These are phyloP conservation scores for Digitonthophagus gazella DNA, from an alignment of 2,888 invertebrate species.

Conservation along the genomic window DNA sequence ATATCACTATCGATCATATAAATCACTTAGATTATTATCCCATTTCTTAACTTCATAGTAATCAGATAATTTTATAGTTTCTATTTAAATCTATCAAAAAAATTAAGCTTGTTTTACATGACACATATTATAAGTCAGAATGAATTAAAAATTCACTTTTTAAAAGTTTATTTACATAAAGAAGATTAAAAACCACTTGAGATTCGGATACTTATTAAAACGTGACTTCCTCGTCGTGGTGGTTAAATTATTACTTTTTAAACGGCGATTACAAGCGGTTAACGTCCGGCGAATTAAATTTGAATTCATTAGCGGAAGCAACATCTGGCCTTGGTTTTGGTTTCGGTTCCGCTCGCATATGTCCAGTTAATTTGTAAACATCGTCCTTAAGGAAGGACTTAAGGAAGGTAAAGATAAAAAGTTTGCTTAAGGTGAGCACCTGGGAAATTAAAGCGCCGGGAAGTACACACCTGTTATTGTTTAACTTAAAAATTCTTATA, in stretches of 20 bases:
- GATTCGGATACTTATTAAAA: neutral
- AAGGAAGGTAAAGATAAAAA: neutral
- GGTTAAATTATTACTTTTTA: slow-evolving; percentile 44
- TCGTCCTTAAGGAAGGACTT: no score
- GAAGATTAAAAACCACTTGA: slow-evolving; percentile 42
- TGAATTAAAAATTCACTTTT: no score
- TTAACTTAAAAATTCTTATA: no score
- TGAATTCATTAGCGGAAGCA: slow-evolving; percentile 39
- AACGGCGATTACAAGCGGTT: slow-evolving; percentile 41
- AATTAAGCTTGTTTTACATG: no score
- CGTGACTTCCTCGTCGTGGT: slow-evolving; percentile 1
- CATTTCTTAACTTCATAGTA: no score
- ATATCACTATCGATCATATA: neutral
- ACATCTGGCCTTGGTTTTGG: slow-evolving; percentile 45
- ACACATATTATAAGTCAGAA: no score
- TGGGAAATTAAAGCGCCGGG: no score
- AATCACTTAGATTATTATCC: neutral
- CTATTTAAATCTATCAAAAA: no score
- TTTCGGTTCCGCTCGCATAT: slow-evolving; percentile 42
- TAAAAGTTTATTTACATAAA: slow-evolving; percentile 28
- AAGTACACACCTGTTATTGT: no score
- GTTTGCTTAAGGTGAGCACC: neutral
- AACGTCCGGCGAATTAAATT: slow-evolving; percentile 42
- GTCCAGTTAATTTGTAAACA: slow-evolving; percentile 43
- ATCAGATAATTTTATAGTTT: no score